Conservation (phyloP, 2,888 invertebrate genomes). For the Drosophila testacea region DNA sequence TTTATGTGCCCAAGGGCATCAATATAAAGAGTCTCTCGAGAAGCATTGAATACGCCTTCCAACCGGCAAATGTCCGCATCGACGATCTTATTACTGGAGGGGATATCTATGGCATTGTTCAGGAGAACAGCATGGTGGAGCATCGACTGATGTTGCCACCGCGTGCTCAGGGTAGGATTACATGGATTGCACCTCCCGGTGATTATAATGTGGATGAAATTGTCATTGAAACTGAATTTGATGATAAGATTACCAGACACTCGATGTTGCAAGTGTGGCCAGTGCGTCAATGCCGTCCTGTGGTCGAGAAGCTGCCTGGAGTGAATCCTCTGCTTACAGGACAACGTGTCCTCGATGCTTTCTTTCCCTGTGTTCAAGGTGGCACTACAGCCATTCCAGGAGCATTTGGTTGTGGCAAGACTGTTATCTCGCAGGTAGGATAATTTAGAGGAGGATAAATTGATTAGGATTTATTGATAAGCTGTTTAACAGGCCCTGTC, state of each 20-base stretch:
- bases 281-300: slow-evolving; percentile 97
- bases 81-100: slow-evolving; percentile 99
- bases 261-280: slow-evolving; percentile 99
- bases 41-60: slow-evolving; percentile 94
- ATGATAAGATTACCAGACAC: slow-evolving; percentile 95
- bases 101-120: slow-evolving; percentile 97
- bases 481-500: slow-evolving; percentile 91
- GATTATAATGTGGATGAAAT: slow-evolving; percentile 96
- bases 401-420: slow-evolving; percentile 99
- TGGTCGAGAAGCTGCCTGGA: slow-evolving; percentile 98
- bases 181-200: slow-evolving; percentile 96
- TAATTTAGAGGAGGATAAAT: background rate
- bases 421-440: slow-evolving; percentile 93
- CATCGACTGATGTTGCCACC: slow-evolving; percentile 98
- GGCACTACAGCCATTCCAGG: slow-evolving; percentile 99
- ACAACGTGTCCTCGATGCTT: slow-evolving; percentile 98
- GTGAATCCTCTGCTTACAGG: slow-evolving; percentile 99
- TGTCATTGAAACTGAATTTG: slow-evolving; percentile 98
- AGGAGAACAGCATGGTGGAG: slow-evolving; percentile 98
- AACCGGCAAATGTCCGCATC: slow-evolving; percentile 91
- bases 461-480: background rate
- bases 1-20: slow-evolving; percentile 99
- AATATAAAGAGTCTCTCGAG: slow-evolving; percentile 95
- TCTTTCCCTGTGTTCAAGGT: slow-evolving; percentile 99
- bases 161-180: slow-evolving; percentile 96